phyloP scores from a whole-genome alignment of 2,113 vertebrate genomes.

The Ochotona curzoniae region DNA sequence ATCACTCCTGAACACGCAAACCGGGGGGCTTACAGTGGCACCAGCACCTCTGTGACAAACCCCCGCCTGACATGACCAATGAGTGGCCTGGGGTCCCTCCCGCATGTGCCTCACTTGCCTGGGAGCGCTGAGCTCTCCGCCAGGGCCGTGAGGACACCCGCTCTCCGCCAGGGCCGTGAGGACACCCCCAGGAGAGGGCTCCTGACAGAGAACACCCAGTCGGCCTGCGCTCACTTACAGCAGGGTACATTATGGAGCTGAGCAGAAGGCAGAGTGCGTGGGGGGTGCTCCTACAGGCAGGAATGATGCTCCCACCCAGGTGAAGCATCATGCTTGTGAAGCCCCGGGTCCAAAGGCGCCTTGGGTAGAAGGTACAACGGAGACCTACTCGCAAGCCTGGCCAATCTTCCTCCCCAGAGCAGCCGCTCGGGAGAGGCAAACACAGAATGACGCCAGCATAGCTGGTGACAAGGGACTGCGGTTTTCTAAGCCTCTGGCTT shows the following conservation, averaged over 20 bases:
- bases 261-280: neutral
- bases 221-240: too few species aligned
- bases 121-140: neutral
- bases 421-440: neutral
- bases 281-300: neutral
- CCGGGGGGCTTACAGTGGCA: neutral
- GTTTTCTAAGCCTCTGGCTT: neutral
- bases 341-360: neutral
- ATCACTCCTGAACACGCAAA: neutral
- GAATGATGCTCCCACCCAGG: neutral
- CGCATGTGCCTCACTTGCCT: neutral
- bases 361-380: neutral
- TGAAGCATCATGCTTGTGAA: neutral
- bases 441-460: neutral
- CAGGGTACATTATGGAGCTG: neutral
- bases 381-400: too few species aligned
- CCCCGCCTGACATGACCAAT: neutral
- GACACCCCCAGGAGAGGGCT: too few species aligned
- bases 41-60: too few species aligned
- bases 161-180: neutral
- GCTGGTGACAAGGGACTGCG: neutral
- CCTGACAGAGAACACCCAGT: too few species aligned
- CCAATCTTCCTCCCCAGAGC: neutral
- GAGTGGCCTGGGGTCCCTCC: neutral
- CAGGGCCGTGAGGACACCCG: neutral